Evolutionary conservation across 2,113 vertebrate genomes (phyloP), one percentile per base, ranked within the genome.

Genomic region (Orientallactaga bullata): DNA sequence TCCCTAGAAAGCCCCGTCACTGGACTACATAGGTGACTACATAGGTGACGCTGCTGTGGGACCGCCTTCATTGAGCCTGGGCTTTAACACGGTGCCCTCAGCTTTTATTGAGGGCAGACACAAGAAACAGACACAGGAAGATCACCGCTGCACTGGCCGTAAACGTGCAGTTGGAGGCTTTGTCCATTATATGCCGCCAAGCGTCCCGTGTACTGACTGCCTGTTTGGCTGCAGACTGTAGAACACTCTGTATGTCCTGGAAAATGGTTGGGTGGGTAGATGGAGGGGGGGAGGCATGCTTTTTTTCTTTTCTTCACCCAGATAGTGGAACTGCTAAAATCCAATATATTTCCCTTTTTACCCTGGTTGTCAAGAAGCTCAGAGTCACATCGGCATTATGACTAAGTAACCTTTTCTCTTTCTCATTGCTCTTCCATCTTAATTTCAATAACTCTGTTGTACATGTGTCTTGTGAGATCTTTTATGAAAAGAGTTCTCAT

Each of bases 91-190:
- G 5, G 74, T 85, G 85, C 73, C 74, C 90, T 96, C 24, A 0
- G 95, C 90, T 93, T 93, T 95, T 96, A 90, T 78, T 91, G 90
- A 96, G 95, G 77, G 95, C 78, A 73, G 71, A 92, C 72, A 87
- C 73, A 42, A 92, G 88, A 92, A 90, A 85, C 11, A 35, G 42
- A 84, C 55, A 17, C 92, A 61, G 55, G 96, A 88, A 85, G 65
- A 71, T 82, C 85, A 66, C 30, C 16, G 65, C 65, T 65, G 82
- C 60, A 5, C 78, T 74, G 91, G 78, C 61, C 73, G 15, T 86
- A 95, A 96, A 95, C 92, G 68, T 93, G 73, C 39, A 11, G 1
- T 1, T 0, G 39, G 65, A 76, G 85, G 85, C 88, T 88, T 90
- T 93, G 79, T 92, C 71, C 76, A 32, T 68, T 78, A 71, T 78